Percentiles rank a stretch among this genome's conserved stretches.
phyloP scores from a whole-genome alignment of 2,888 invertebrate species.

The Oasisia sp. region DNA sequence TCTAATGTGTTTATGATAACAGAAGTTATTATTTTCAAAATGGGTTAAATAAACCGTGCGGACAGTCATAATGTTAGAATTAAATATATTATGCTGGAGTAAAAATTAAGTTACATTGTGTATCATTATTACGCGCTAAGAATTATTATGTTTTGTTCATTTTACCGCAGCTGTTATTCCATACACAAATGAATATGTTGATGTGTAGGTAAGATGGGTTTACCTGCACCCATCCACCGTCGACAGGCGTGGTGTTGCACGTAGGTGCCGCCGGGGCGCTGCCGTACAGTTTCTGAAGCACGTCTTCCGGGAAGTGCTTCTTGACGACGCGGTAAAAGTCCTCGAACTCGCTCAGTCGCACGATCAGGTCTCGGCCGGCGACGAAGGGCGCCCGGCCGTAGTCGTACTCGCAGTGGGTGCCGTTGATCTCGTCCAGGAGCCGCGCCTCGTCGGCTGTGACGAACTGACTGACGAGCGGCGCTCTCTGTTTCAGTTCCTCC shows the following conservation, averaged over 20 bases:
- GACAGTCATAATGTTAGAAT: no score
- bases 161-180: no score
- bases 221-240: conserved; percentile 59
- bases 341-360: conserved; percentile 85
- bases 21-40: no score
- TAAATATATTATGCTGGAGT: no score
- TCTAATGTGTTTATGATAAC: no score
- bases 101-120: no score
- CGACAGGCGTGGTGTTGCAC: not conserved
- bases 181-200: no score
- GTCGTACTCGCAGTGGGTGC: conserved; percentile 88
- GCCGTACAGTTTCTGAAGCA: conserved; percentile 77
- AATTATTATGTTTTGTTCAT: no score
- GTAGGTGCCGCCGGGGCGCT: conserved; percentile 32
- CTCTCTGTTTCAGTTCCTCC: conserved; percentile 86
- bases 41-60: no score
- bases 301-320: conserved; percentile 55
- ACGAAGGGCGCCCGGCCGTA: conserved; percentile 90
- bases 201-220: not conserved
- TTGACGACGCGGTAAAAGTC: conserved; percentile 86
- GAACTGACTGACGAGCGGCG: conserved; percentile 92
- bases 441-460: conserved; percentile 91
- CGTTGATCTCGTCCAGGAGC: conserved; percentile 90
- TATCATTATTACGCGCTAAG: no score
- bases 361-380: conserved; percentile 84